Conservation (phyloP, 2,797 vertebrate species). For the Esox masquinongy region DNA sequence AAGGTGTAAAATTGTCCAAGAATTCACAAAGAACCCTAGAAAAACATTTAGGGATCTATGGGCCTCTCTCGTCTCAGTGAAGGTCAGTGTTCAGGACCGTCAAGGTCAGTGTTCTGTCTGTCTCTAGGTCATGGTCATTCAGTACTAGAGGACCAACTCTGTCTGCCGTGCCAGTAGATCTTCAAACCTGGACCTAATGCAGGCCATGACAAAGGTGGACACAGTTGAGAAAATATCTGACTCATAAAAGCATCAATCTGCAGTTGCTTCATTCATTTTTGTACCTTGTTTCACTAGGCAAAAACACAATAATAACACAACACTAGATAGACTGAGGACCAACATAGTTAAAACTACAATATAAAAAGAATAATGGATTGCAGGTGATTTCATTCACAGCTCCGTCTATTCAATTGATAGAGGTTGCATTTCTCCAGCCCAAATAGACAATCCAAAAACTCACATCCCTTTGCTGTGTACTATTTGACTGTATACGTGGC, state of each 20-base stretch:
- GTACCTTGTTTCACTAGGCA: not conserved
- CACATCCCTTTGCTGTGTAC: not conserved
- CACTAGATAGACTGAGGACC: no score
- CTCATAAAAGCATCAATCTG: not conserved
- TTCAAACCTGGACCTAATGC: not conserved
- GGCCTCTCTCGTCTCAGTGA: no score
- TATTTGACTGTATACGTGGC: slow-evolving; percentile 2
- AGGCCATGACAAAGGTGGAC: not conserved
- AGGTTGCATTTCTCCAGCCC: not conserved
- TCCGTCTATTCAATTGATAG: no score
- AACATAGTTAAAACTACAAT: no score
- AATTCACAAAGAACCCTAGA: no score
- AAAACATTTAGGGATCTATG: no score
- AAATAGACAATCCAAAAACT: not conserved
- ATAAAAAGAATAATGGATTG: no score
- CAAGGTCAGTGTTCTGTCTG: no score
- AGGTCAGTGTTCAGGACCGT: not conserved
- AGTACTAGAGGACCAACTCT: not conserved
- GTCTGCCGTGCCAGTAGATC: not conserved
- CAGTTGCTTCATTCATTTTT: no score
- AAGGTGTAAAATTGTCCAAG: no score
- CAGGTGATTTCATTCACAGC: no score
- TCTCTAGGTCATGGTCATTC: not conserved
- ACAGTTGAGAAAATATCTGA: not conserved
- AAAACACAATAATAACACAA: not conserved